Evolutionary conservation across 53 echinoderm and acorn worm genomes (phyloP), one percentile per base, ranked within the genome.

Genomic region (Antedon mediterranea): DNA sequence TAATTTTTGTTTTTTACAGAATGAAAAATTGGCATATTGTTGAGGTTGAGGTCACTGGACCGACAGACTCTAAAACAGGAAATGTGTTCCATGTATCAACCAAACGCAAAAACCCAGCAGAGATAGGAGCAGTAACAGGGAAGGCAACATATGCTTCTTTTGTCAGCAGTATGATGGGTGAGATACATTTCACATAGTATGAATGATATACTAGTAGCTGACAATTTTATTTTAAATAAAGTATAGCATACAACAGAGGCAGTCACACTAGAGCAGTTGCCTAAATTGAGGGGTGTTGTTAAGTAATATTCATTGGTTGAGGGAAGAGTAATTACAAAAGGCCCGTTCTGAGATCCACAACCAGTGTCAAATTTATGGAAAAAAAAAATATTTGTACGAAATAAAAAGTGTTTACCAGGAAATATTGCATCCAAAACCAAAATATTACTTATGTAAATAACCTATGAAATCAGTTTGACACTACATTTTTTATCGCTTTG

Each of bases 11-110:
- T 74, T 74, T 28, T 71, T 29, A 43, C 76, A 90, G 97, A 71
- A 43, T 92, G 43, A 81, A 78, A 29, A 88, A 91, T 28, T 95
- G 89, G 84, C 97, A 95, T 73, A 76, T 87, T 32, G 92, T 95
- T 42, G 89, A 95, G 79, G 89, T 95, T 28, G 97, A 95, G 28
- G 97, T 95, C 0, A 95, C 84, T 37, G 97, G 97, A 8, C 98
- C 98, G 3, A 86, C 88, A 2, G 88, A 86, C 71, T 72, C 31
- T 2, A 71, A 32, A 11, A 74, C 79, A n/a, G 90, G 98, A 23
- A 84, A 87, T 72, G 88, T 83, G 2, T 97, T 92, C 81, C 89
- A 89, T 0, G 98, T 97, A 26, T 85, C 88, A 43, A 97, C 98
- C 28, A 80, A 88, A 4, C 84, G 98, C 34, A 92, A 82, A 75